Evolutionary conservation across 2,888 invertebrate genomes (phyloP), one percentile per base, ranked within the genome.

Genomic region (Agrilus biguttatus): DNA sequence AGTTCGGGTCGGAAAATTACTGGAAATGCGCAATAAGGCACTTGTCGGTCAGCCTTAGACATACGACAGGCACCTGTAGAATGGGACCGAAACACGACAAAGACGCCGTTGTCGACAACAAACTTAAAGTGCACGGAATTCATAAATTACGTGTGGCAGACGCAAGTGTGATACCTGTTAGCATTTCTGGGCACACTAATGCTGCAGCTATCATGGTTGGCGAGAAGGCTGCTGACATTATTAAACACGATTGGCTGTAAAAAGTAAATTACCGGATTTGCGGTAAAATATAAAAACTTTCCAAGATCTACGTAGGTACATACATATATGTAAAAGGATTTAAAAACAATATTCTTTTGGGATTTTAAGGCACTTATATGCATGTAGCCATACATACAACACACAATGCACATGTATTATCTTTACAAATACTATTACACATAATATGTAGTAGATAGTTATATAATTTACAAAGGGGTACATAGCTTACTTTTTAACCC

Each of bases 201-300:
- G 80, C 78, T 1, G 76, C 78, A 4, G 75, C 78, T 1, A 74
- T 80, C 35, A 81, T 82, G 81, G 74, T 82, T 28, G 83, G 77
- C 0, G 83, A 84, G 62, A 83, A 80, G 53, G 80, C 73, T 3
- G 72, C 80, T 0, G 80, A 78, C 56, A 67, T 78, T 60, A 73
- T 81, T 40, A 74, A 71, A 49, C 56, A 58, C 33, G 62, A 65
- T 28, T 55, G 48, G 48, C 8, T 28, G 21, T 14, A 13, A 7
- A 28, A 5, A 21, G n/a, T 21, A 21, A 21, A 1, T 3, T 21
- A 21, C 5, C 21, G 7, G 32, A 8, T 39, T 39, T 13, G 32
- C 2, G 8, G 1, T 19, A 10, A 28, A 28, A 28, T 21, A 21
- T 7, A 17, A 17, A 17, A 17, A 17, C 4, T 23, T 23, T 23